Evolutionary conservation across 2,797 vertebrate species (phyloP).

Genomic region (Helicolenus hilgendorfi): DNA sequence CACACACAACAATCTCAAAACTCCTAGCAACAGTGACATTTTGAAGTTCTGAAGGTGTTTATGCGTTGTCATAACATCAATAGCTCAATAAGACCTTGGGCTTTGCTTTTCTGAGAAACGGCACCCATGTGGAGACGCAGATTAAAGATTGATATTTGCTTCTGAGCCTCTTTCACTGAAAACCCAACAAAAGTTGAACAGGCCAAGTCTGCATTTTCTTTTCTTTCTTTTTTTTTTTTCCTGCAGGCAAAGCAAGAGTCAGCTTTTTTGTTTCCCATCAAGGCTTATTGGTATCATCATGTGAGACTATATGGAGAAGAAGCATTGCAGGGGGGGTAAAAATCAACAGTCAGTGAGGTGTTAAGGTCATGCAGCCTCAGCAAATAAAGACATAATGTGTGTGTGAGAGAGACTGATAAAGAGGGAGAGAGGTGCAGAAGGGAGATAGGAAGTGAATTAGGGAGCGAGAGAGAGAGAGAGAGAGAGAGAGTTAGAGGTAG

Average conservation of each 20-base stretch:
- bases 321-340: background rate
- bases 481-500: slow-evolving; percentile 47
- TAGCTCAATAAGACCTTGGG: slow-evolving; percentile 1
- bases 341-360: slow-evolving; percentile 54
- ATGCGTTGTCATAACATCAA: background rate
- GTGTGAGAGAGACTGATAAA: slow-evolving; percentile 63
- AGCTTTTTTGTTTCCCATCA: slow-evolving; percentile 69
- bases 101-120: slow-evolving; percentile 19
- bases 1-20: background rate
- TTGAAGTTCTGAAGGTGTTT: background rate
- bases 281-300: slow-evolving; percentile 60
- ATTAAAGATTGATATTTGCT: slow-evolving; percentile 42
- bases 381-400: slow-evolving; percentile 79
- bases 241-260: slow-evolving; percentile 53
- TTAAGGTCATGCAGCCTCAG: slow-evolving; percentile 80
- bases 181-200: slow-evolving; percentile 28
- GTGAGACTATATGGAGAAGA: slow-evolving; percentile 54
- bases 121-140: slow-evolving; percentile 8
- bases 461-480: slow-evolving; percentile 44
- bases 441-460: slow-evolving; percentile 72
- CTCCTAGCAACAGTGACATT: background rate
- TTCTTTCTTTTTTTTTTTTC: slow-evolving; percentile 19
- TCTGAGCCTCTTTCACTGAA: background rate
- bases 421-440: slow-evolving; percentile 58
- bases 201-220: slow-evolving; percentile 37